These are phyloP conservation scores for honey bee (Apis mellifera) DNA, from an alignment of 1,140 invertebrate species.

Conservation along the genomic window Amel_HAv3.1 CM009931.2:11332501-11333000, in stretches of 20 bases:
- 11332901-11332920: conserved; percentile 70
- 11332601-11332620: conserved; percentile 20
- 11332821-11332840: conserved; percentile 28
- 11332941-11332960: conserved; percentile 65
- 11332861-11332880: conserved; percentile 79
- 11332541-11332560: neutral
- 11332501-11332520: conserved; percentile 34
- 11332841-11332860: conserved; percentile 72
- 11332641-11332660: neutral
- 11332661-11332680: conserved; percentile 5
- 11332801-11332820: neutral
- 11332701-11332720: conserved; percentile 11
- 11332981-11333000: conserved; percentile 48
- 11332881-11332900: conserved; percentile 80
- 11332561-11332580: neutral
- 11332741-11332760: neutral
- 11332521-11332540: conserved; percentile 14
- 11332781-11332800: neutral
- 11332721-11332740: conserved; percentile 33
- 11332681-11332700: conserved; percentile 28
- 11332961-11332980: conserved; percentile 49
- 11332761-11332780: neutral
- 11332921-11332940: conserved; percentile 63
- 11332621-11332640: neutral
- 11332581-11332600: neutral